Percentiles rank a stretch among this genome's conserved stretches.
Evolutionary conservation across 1,140 invertebrate species (phyloP).

Genomic region (Drosophila orena): DNA sequence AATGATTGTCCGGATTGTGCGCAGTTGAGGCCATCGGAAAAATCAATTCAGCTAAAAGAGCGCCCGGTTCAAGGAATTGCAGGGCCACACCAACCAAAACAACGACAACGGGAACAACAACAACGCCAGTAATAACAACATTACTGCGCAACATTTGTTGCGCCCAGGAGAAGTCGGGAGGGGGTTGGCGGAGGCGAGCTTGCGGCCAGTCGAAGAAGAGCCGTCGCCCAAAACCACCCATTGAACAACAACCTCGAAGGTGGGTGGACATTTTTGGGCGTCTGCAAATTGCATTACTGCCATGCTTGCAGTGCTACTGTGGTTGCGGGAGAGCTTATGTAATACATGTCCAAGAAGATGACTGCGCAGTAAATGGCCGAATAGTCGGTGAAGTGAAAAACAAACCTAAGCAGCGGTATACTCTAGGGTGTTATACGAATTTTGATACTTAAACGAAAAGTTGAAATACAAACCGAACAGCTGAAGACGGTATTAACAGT

Average conservation of each 20-base stretch:
- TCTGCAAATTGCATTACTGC: constrained; percentile 80
- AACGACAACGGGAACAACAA: constrained; percentile 23
- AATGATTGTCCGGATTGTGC: constrained; percentile 70
- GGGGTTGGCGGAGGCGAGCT: background rate
- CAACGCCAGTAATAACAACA: constrained; percentile 19
- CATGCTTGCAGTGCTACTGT: constrained; percentile 17
- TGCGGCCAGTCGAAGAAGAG: constrained; percentile 45
- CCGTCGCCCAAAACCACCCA: constrained; percentile 21
- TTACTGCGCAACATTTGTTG: constrained; percentile 44
- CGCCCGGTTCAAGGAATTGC: constrained; percentile 71
- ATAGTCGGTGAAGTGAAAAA: constrained; percentile 9
- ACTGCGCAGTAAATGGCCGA: constrained; percentile 25
- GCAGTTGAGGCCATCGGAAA: constrained; percentile 72
- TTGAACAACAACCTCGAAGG: constrained; percentile 16
- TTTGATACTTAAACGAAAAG: background rate
- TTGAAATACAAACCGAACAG: too few species aligned
- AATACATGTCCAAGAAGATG: constrained; percentile 51
- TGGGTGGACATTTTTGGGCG: constrained; percentile 34
- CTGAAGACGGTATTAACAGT: too few species aligned
- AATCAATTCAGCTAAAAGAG: constrained; percentile 84
- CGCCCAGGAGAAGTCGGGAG: constrained; percentile 11
- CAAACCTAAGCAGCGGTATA: background rate
- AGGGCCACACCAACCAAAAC: constrained; percentile 33
- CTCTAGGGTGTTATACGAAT: background rate
- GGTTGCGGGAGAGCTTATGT: constrained; percentile 50